Evolutionary conservation across 2,888 invertebrate species (phyloP).

Genomic region (Bugulina stolonifera): DNA sequence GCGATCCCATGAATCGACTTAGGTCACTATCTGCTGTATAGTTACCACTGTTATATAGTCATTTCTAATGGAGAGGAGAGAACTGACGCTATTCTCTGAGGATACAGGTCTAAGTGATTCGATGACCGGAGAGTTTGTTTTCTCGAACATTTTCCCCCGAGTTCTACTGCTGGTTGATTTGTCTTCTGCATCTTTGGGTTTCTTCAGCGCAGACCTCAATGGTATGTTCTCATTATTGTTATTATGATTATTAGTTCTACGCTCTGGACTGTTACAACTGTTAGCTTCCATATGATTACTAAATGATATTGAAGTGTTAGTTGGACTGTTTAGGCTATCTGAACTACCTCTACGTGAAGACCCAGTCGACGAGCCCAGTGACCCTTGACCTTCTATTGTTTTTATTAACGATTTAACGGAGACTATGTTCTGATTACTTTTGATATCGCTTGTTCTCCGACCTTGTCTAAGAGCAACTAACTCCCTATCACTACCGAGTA

Average conservation of each 20-base stretch:
- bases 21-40: no score
- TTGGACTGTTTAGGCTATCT: conserved; percentile 29
- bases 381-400: conserved; percentile 23
- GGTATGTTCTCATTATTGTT: conserved; percentile 14
- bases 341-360: conserved; percentile 60
- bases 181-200: conserved; percentile 28
- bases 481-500: conserved; percentile 37
- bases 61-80: conserved; percentile 11
- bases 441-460: conserved; percentile 3
- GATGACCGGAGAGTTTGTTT: conserved; percentile 20
- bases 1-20: no score
- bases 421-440: conserved; percentile 18
- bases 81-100: conserved; percentile 11
- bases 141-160: conserved; percentile 4
- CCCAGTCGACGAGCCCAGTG: conserved; percentile 18
- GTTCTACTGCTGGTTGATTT: conserved; percentile 6
- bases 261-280: neutral
- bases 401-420: conserved; percentile 25
- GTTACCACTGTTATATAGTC: no score
- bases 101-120: conserved; percentile 22
- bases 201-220: conserved; percentile 29
- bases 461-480: conserved; percentile 40
- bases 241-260: neutral
- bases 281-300: conserved; percentile 1
- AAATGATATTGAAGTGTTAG: neutral